A percentile compares a stretch with the other conserved stretches of the same genome.
Evolutionary conservation across 30 jellyfish, hydroid and myxozoan species (phyloP).

Genomic region (Chrysaora quinquecirrha): DNA sequence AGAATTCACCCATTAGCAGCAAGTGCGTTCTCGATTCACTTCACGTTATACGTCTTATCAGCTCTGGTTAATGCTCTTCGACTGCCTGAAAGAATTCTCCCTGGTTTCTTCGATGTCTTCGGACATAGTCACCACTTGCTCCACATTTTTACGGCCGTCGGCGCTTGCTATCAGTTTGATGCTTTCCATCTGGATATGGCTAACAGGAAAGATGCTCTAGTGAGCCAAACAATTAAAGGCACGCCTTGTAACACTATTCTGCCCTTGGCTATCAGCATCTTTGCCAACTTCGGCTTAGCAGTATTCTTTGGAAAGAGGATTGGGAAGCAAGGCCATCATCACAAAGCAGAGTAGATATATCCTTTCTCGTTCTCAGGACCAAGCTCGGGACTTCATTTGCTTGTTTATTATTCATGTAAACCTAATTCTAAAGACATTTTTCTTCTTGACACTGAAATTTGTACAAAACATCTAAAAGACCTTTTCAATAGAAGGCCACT

Average conservation of each 20-base stretch:
- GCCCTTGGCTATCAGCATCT: conserved; percentile 31
- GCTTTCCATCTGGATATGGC: conserved; percentile 64
- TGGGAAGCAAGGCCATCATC: too few relatives aligned
- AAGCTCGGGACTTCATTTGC: too few relatives aligned
- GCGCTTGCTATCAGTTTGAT: conserved; percentile 83
- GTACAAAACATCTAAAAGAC: too few relatives aligned
- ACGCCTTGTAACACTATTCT: conserved; percentile 16
- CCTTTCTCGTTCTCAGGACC: too few relatives aligned
- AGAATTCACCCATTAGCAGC: conserved; percentile 28
- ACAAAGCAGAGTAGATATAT: too few relatives aligned
- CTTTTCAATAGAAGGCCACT: background rate
- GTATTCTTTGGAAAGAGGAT: conserved; percentile 31
- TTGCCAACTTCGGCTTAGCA: conserved; percentile 55
- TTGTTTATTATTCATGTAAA: too few relatives aligned
- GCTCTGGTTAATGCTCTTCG: conserved; percentile 86
- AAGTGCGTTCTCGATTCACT: conserved; percentile 64
- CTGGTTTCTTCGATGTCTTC: conserved; percentile 86
- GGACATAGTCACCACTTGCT: conserved; percentile 96
- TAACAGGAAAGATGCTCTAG: conserved; percentile 40
- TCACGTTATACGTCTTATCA: conserved; percentile 58
- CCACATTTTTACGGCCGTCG: conserved; percentile 86
- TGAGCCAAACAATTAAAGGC: conserved; percentile 19
- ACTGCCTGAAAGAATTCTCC: conserved; percentile 88
- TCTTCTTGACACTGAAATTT: too few relatives aligned
- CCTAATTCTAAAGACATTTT: too few relatives aligned